phyloP scores from a whole-genome alignment of 2,888 invertebrate genomes.

The Argyresthia goedartella region DNA sequence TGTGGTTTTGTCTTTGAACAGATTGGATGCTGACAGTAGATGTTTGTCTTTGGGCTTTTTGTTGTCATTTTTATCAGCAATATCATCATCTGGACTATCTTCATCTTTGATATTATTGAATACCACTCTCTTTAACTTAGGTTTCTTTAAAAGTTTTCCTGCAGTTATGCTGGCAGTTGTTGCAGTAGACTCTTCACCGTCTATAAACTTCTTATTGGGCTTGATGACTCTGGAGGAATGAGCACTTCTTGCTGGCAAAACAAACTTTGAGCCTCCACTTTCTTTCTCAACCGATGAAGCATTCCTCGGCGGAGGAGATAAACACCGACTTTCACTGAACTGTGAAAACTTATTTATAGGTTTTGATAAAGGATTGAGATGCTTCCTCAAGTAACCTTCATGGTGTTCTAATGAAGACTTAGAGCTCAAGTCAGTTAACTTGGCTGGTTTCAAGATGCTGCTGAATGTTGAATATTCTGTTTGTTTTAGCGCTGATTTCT shows the following conservation, averaged over 20 bases:
- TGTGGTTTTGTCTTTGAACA: slow-evolving; percentile 58
- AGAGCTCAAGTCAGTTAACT: slow-evolving; percentile 73
- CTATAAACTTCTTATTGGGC: slow-evolving; percentile 87
- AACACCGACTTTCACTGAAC: slow-evolving; percentile 53
- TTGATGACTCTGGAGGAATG: slow-evolving; percentile 90
- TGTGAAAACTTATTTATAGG: slow-evolving; percentile 61
- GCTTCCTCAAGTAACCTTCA: slow-evolving; percentile 57
- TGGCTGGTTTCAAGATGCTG: slow-evolving; percentile 73
- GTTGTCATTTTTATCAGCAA: slow-evolving; percentile 35
- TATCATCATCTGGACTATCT: slow-evolving; percentile 39
- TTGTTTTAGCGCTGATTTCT: slow-evolving; percentile 69
- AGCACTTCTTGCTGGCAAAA: slow-evolving; percentile 84
- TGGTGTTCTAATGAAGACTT: slow-evolving; percentile 66
- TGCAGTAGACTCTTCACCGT: slow-evolving; percentile 69
- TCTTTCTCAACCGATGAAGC: slow-evolving; percentile 51
- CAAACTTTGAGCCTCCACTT: slow-evolving; percentile 69
- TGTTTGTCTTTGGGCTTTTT: slow-evolving; percentile 44
- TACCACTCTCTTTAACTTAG: slow-evolving; percentile 57
- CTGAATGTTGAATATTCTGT: slow-evolving; percentile 70
- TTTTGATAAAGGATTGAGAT: slow-evolving; percentile 58
- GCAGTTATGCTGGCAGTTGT: slow-evolving; percentile 27
- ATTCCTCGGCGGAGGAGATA: slow-evolving; percentile 57
- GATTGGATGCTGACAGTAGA: slow-evolving; percentile 35
- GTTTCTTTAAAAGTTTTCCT: slow-evolving; percentile 61
- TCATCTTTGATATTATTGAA: slow-evolving; percentile 54